phyloP scores from a whole-genome alignment of 2,113 vertebrate species.

The Ursus arctos region DNA sequence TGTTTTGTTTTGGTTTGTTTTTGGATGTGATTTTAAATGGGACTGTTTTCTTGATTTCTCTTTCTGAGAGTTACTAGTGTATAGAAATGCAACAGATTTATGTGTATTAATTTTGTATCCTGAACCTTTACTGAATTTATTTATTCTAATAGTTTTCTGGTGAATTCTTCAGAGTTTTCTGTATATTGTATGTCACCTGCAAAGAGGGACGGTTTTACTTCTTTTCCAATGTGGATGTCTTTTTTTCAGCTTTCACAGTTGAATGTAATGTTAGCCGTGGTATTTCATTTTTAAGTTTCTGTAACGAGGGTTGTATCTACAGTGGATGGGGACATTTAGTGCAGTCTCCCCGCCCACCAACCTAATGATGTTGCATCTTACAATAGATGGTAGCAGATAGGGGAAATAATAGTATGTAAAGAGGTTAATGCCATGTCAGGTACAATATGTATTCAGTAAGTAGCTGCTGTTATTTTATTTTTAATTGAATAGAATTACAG shows the following conservation, averaged over 20 bases:
- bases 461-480: not conserved
- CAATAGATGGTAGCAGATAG: not conserved
- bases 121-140: not conserved
- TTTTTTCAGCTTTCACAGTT: not conserved
- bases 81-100: not conserved
- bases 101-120: not conserved
- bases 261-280: not conserved
- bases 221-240: not conserved
- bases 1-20: not conserved
- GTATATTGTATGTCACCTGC: not conserved
- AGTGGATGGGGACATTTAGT: not conserved
- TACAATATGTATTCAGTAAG: not conserved
- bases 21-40: not conserved
- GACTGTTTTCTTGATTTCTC: not conserved
- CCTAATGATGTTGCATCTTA: not conserved
- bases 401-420: not conserved
- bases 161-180: not conserved
- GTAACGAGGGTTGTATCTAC: not conserved
- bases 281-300: not conserved
- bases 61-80: not conserved
- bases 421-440: not conserved
- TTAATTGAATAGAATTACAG: not conserved
- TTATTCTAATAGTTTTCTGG: not conserved
- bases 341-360: not conserved
- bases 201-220: not conserved